Percentiles rank a stretch among this genome's conserved stretches.
phyloP scores from a whole-genome alignment of 2,113 vertebrate genomes.

The Rhinopithecus roxellana region DNA sequence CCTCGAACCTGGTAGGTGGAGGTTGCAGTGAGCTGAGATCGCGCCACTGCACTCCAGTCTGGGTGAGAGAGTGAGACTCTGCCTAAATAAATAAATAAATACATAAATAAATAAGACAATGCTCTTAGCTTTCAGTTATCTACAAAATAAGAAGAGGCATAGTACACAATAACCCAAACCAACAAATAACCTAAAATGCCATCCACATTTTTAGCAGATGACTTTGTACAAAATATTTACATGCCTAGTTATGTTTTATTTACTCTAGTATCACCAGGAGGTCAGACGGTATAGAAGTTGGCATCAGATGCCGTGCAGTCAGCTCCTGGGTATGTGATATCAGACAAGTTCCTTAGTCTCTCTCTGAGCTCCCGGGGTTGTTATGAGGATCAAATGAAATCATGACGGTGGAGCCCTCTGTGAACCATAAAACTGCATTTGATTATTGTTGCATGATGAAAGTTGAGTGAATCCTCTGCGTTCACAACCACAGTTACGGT shows the following conservation, averaged over 20 bases:
- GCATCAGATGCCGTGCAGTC: background rate
- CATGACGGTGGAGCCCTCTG: background rate
- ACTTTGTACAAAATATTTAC: background rate
- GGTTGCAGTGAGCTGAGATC: too few relatives aligned
- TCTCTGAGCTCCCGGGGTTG: background rate
- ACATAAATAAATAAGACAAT: background rate
- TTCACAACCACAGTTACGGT: background rate
- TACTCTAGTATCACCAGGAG: background rate
- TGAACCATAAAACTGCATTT: background rate
- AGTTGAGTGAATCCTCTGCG: slow-evolving; percentile 10
- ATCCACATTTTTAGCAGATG: slow-evolving; percentile 1
- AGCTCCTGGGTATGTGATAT: background rate
- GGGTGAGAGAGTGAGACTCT: too few relatives aligned
- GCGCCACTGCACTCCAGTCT: too few relatives aligned
- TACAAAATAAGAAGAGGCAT: background rate
- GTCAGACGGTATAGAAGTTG: background rate
- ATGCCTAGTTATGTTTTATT: background rate
- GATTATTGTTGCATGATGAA: slow-evolving; percentile 37
- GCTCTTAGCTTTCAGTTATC: background rate
- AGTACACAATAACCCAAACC: background rate
- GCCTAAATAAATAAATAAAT: too few relatives aligned
- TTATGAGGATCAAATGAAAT: background rate
- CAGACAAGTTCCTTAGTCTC: background rate
- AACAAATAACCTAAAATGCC: background rate
- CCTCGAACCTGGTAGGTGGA: too few relatives aligned